A percentile compares a stretch with the other conserved stretches of the same genome.
These are phyloP conservation scores for Varanus komodoensis DNA, from an alignment of 2,113 vertebrate genomes.

Conservation along the genomic window DNA sequence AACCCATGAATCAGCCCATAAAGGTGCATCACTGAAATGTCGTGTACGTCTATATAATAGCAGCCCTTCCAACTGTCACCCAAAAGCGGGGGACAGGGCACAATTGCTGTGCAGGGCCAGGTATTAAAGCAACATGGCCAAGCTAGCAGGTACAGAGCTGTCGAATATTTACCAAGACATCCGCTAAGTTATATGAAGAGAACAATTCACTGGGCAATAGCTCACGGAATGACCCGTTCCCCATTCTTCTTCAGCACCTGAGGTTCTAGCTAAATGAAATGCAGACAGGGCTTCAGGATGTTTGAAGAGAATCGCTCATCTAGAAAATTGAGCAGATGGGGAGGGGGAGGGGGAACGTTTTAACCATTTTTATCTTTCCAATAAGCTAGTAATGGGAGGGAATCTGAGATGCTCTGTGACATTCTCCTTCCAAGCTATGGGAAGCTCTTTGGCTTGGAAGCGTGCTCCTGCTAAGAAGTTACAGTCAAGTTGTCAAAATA, in stretches of 20 bases:
- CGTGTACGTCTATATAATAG: not conserved
- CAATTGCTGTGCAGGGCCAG: not conserved
- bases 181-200: slow-evolving; percentile 65
- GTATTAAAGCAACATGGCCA: slow-evolving; percentile 1
- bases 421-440: slow-evolving; percentile 64
- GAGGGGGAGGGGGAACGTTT: slow-evolving; percentile 44
- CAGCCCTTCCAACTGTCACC: not conserved
- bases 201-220: slow-evolving; percentile 66
- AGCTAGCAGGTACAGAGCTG: slow-evolving; percentile 22
- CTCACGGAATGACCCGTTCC: slow-evolving; percentile 66
- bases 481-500: slow-evolving; percentile 51
- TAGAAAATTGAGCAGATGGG: slow-evolving; percentile 76
- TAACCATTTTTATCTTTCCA: slow-evolving; percentile 69
- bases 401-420: slow-evolving; percentile 59
- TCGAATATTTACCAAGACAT: slow-evolving; percentile 59
- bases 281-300: slow-evolving; percentile 72
- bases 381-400: slow-evolving; percentile 60
- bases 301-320: slow-evolving; percentile 75
- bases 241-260: slow-evolving; percentile 65
- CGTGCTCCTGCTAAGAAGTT: slow-evolving; percentile 57
- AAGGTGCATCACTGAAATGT: not conserved
- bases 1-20: not conserved
- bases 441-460: slow-evolving; percentile 48
- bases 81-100: too few relatives aligned
- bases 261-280: slow-evolving; percentile 74